These are phyloP conservation scores for Characodon lateralis DNA, from an alignment of 2,797 vertebrate genomes.

Conservation along the genomic window DNA sequence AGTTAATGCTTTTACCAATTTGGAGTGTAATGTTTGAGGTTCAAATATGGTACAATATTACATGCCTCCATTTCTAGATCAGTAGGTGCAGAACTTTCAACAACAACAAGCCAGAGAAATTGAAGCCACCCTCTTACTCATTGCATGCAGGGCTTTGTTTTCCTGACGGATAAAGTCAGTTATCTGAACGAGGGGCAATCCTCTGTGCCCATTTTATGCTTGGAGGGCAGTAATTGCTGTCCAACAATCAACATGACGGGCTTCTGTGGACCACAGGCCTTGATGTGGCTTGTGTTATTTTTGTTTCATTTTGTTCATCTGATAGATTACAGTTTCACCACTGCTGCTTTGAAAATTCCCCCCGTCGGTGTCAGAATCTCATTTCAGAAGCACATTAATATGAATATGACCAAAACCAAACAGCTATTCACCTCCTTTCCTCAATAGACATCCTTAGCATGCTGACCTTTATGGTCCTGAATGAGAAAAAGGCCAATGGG, in stretches of 20 bases:
- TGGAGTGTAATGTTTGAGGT: neutral
- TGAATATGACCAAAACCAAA: conserved; percentile 30
- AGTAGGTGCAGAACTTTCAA: conserved; percentile 48
- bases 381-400: conserved; percentile 12
- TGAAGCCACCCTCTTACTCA: conserved; percentile 38
- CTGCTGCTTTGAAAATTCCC: neutral
- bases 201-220: conserved; percentile 65
- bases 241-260: conserved; percentile 17
- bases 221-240: conserved; percentile 54
- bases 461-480: conserved; percentile 70
- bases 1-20: conserved; percentile 16
- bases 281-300: conserved; percentile 22
- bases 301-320: conserved; percentile 14
- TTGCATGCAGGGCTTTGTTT: conserved; percentile 45
- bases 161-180: conserved; percentile 52
- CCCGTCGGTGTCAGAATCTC: neutral
- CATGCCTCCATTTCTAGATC: conserved; percentile 19
- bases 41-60: conserved; percentile 29
- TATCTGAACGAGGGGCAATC: conserved; percentile 50
- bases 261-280: conserved; percentile 20
- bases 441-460: conserved; percentile 35
- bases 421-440: conserved; percentile 43
- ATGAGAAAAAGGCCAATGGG: conserved; percentile 67
- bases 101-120: conserved; percentile 58
- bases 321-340: conserved; percentile 6